phyloP scores from a whole-genome alignment of 30 jellyfish, hydroid and myxozoan species.

The Aurelia coerulea region DNA sequence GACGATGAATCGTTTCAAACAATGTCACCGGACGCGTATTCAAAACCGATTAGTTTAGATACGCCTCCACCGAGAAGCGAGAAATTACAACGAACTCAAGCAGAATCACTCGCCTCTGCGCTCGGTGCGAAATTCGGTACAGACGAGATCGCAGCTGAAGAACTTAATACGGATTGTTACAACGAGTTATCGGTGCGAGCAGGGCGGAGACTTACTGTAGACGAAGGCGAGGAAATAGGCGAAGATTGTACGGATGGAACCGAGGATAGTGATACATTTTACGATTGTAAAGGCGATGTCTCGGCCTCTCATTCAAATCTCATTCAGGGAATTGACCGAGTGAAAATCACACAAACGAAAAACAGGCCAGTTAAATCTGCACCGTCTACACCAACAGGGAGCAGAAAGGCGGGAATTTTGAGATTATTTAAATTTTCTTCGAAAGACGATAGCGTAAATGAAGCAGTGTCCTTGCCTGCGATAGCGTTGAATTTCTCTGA shows the following conservation, averaged over 20 bases:
- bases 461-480: slow-evolving; percentile 54
- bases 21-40: slow-evolving; percentile 12
- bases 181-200: slow-evolving; percentile 4
- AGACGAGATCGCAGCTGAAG: slow-evolving; percentile 58
- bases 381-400: slow-evolving; percentile 75
- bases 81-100: slow-evolving; percentile 47
- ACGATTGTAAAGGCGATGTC: slow-evolving; percentile 47
- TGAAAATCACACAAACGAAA: background rate
- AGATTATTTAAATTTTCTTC: background rate
- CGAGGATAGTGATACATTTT: slow-evolving; percentile 34
- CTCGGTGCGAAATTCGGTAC: slow-evolving; percentile 61
- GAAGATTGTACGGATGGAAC: slow-evolving; percentile 60
- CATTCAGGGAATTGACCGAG: slow-evolving; percentile 28
- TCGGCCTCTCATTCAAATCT: slow-evolving; percentile 64
- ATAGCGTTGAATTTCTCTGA: slow-evolving; percentile 38
- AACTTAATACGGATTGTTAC: slow-evolving; percentile 3
- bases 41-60: slow-evolving; percentile 48
- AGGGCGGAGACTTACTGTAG: slow-evolving; percentile 43
- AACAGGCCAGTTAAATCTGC: slow-evolving; percentile 44
- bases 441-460: slow-evolving; percentile 8
- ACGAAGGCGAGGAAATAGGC: slow-evolving; percentile 70
- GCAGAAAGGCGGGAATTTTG: slow-evolving; percentile 31
- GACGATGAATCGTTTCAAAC: background rate
- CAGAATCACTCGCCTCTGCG: slow-evolving; percentile 77
- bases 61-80: slow-evolving; percentile 69